phyloP scores from a whole-genome alignment of 2,113 vertebrate species.

The Nothoprocta pentlandii region DNA sequence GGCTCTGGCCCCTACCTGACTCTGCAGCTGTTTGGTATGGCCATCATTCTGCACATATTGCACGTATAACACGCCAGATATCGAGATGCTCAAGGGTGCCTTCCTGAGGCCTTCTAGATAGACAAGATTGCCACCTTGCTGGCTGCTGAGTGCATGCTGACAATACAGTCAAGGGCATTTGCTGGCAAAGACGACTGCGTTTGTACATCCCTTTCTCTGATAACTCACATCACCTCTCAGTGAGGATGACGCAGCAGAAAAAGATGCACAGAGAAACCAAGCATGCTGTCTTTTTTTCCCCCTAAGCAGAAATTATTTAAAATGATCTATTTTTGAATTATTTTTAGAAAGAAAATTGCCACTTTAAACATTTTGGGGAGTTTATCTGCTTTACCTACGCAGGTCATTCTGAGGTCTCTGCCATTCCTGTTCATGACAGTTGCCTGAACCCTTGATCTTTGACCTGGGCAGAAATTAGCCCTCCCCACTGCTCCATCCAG shows the following conservation, averaged over 20 bases:
- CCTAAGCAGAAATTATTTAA: background rate
- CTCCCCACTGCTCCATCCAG: background rate
- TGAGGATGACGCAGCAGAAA: background rate
- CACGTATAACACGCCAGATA: background rate
- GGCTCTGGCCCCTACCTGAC: background rate
- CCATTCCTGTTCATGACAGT: slow-evolving; percentile 75
- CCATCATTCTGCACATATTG: background rate
- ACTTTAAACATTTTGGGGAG: slow-evolving; percentile 32
- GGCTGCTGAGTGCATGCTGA: background rate
- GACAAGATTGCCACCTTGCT: background rate
- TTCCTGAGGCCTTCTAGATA: background rate
- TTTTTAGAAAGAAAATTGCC: slow-evolving; percentile 33
- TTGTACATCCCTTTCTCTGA: slow-evolving; percentile 1
- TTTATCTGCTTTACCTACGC: slow-evolving; percentile 7
- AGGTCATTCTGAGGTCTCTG: slow-evolving; percentile 50
- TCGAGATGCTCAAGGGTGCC: background rate
- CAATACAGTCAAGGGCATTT: background rate
- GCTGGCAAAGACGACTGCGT: background rate
- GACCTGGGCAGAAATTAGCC: slow-evolving; percentile 76
- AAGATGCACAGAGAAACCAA: background rate
- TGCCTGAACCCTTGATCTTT: slow-evolving; percentile 84
- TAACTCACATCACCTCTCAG: background rate
- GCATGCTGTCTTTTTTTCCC: background rate
- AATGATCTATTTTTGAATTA: background rate
- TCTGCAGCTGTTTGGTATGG: slow-evolving; percentile 5